Conservation (phyloP, 2,113 vertebrate species). For the Casuarius casuarius region DNA sequence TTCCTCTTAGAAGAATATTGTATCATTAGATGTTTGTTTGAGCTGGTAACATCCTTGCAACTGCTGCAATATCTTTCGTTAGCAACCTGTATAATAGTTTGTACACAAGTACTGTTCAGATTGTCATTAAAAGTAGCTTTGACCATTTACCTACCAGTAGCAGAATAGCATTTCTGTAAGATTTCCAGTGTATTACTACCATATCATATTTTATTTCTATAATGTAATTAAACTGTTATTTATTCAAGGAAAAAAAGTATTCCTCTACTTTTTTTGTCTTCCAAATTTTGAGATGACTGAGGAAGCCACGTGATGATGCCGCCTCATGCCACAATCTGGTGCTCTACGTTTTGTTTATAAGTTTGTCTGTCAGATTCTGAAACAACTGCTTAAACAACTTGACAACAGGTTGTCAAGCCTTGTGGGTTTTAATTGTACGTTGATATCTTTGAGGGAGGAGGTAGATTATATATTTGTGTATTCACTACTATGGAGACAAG, state of each 20-base stretch:
- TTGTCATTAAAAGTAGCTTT: conserved; percentile 84
- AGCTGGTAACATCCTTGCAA: conserved; percentile 81
- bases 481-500: conserved; percentile 23
- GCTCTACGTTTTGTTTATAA: conserved; percentile 58
- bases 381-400: conserved; percentile 64
- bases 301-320: conserved; percentile 58
- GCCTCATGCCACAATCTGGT: conserved; percentile 62
- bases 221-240: conserved; percentile 85
- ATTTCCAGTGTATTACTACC: conserved; percentile 80
- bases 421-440: conserved; percentile 55
- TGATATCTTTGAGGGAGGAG: conserved; percentile 50
- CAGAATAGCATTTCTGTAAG: conserved; percentile 82
- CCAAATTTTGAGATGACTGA: conserved; percentile 54
- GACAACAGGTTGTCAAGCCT: conserved; percentile 57
- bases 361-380: conserved; percentile 53
- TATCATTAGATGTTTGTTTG: conserved; percentile 86
- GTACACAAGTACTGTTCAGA: conserved; percentile 81
- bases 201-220: conserved; percentile 82
- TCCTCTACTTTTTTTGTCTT: conserved; percentile 72
- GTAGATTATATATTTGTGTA: conserved; percentile 44
- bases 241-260: conserved; percentile 78
- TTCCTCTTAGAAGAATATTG: conserved; percentile 83
- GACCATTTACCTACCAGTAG: conserved; percentile 81
- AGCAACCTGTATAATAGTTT: conserved; percentile 83
- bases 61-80: conserved; percentile 80